Percentiles rank a stretch among this genome's conserved stretches.
Conservation (phyloP, 2,888 invertebrate genomes). For the Urechis unicinctus region DNA sequence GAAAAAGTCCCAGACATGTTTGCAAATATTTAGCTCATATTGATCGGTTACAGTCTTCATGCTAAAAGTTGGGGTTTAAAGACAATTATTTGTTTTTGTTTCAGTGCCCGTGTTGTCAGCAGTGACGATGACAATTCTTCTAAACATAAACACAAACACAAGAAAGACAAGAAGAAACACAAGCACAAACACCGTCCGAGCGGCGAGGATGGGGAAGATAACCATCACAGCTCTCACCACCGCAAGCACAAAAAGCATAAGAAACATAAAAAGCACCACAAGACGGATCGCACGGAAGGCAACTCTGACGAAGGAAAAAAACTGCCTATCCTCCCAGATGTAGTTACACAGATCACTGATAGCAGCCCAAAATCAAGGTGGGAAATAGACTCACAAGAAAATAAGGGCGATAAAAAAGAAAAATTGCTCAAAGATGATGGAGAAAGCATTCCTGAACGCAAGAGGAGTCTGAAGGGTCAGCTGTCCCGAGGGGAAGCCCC, state of each 20-base stretch:
- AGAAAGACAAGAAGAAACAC: constrained; percentile 52
- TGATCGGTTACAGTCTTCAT: too few relatives aligned
- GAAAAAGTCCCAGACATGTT: too few relatives aligned
- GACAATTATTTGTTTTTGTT: too few relatives aligned
- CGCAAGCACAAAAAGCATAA: constrained; percentile 32
- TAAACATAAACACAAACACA: constrained; percentile 29
- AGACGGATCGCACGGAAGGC: constrained; percentile 1
- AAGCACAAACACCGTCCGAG: constrained; percentile 24
- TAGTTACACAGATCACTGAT: not conserved
- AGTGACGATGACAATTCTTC: too few relatives aligned
- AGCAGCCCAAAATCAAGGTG: not conserved
- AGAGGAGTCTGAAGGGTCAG: not conserved
- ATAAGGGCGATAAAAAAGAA: constrained; percentile 4
- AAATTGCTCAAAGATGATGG: not conserved
- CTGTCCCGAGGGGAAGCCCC: not conserved
- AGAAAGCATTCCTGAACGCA: not conserved
- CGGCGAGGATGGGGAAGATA: not conserved
- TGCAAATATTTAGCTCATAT: too few relatives aligned
- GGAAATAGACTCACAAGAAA: constrained; percentile 8
- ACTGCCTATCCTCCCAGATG: not conserved
- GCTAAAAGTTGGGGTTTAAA: too few relatives aligned
- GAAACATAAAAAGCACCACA: constrained; percentile 20
- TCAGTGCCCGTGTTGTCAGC: too few relatives aligned
- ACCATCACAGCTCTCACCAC: not conserved
- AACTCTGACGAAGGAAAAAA: not conserved